These are phyloP conservation scores for Siniperca knerii DNA, from an alignment of 2,113 vertebrate genomes.

Conservation along the genomic window DNA sequence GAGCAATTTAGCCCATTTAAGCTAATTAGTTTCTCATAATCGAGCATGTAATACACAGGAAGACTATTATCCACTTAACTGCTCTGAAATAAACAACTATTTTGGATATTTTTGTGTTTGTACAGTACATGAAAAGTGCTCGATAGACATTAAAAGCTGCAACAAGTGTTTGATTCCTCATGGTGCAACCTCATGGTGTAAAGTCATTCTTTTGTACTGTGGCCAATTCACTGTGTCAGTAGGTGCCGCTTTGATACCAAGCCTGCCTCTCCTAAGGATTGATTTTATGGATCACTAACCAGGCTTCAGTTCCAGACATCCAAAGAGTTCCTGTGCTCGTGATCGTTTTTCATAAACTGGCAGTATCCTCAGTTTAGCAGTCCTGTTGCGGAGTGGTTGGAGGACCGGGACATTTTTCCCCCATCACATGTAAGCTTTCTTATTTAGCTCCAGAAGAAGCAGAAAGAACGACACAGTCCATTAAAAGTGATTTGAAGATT, in stretches of 20 bases:
- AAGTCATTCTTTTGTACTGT: slow-evolving; percentile 26
- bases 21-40: slow-evolving; percentile 48
- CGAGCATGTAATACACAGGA: not conserved
- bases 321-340: slow-evolving; percentile 20
- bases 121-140: not conserved
- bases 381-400: not conserved
- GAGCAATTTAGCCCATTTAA: slow-evolving; percentile 39
- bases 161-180: slow-evolving; percentile 29
- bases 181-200: not conserved
- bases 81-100: slow-evolving; percentile 14
- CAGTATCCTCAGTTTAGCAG: not conserved
- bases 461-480: not conserved
- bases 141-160: not conserved
- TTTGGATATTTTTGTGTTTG: not conserved
- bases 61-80: slow-evolving; percentile 42
- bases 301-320: slow-evolving; percentile 37
- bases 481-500: not conserved
- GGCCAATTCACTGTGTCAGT: slow-evolving; percentile 45
- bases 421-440: not conserved
- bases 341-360: slow-evolving; percentile 11
- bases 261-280: slow-evolving; percentile 40
- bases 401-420: not conserved
- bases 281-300: slow-evolving; percentile 56
- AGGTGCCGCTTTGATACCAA: slow-evolving; percentile 38
- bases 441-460: not conserved